phyloP scores from a whole-genome alignment of 2,797 vertebrate genomes.

The Gallinago stenura region DNA sequence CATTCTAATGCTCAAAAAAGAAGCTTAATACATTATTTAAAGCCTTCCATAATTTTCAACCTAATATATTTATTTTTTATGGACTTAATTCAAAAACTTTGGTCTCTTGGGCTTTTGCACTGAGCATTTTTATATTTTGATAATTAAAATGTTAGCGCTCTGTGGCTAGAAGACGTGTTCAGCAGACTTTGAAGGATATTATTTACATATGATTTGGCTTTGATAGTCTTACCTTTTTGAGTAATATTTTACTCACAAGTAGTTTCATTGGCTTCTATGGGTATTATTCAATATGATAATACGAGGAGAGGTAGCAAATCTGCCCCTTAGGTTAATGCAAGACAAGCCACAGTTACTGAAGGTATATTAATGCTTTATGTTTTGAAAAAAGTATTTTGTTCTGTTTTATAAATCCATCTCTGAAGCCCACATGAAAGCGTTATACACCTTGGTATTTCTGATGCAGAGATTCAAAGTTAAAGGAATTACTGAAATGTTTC shows the following conservation, averaged over 20 bases:
- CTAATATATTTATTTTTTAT: constrained; percentile 28
- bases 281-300: constrained; percentile 9
- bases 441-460: neutral
- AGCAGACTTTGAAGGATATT: constrained; percentile 44
- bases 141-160: neutral
- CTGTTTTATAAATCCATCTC: neutral
- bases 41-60: neutral
- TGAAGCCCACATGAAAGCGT: neutral
- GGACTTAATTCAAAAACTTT: constrained; percentile 23
- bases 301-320: neutral
- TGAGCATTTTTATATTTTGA: neutral
- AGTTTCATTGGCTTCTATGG: neutral
- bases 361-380: neutral
- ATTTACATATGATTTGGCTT: constrained; percentile 49
- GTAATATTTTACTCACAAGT: constrained; percentile 12
- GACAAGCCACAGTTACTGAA: constrained; percentile 1
- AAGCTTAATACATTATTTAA: constrained; percentile 12
- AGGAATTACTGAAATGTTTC: neutral
- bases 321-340: constrained; percentile 1
- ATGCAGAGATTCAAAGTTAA: constrained; percentile 1
- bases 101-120: neutral
- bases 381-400: neutral
- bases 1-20: neutral
- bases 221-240: constrained; percentile 3
- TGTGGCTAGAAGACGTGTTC: neutral